Base-by-base conservation (phyloP, 2,113 vertebrate species). In the Amphiprion percula region DNA sequence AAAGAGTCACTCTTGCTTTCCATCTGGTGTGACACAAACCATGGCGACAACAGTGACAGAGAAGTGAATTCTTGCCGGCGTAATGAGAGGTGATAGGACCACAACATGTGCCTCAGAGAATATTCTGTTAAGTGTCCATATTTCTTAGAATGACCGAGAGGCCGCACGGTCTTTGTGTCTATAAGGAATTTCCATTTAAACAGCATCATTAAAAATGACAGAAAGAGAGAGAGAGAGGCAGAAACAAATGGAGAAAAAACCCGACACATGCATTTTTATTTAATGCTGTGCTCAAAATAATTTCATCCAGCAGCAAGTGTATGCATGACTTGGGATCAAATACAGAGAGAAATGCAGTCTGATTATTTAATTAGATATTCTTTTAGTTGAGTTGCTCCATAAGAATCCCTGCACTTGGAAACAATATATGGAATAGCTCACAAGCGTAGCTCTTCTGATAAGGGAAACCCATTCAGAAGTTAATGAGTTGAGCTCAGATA, bases 341-440 rank as follows among this genome's bases (percentile, higher is more conserved):
- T 47, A 64, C 73, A 54, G 74, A 76, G 10, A 52, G 15, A 61
- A 80, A 73, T 67, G 62, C 54, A 77, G 76, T 66, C 54, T 46
- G 79, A 85, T 90, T 59, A 76, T 80, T 85, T 89, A 78, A 90
- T 84, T 77, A 81, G 68, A 89, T 76, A 63, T 90, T 86, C 65
- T 79, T 78, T 83, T 49, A 65, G 66, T 67, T 61, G 79, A 80
- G 71, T 80, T 80, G 53, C 78, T 84, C 70, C 84, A 79, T 60
- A 73, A 72, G 64, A 67, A 75, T 75, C 39, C 41, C 44, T 24
- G 70, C 16, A 6, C 33, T 67, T 30, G 60, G 71, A 84, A 71
- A 64, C 71, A 77, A 61, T 83, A 80, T 73, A 78, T 69, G 72
- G 41, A 54, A 49, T 4, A 5, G 21, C 69, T 80, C 64, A 53